phyloP scores from a whole-genome alignment of 2,113 vertebrate genomes.

The Paramormyrops kingsleyae region DNA sequence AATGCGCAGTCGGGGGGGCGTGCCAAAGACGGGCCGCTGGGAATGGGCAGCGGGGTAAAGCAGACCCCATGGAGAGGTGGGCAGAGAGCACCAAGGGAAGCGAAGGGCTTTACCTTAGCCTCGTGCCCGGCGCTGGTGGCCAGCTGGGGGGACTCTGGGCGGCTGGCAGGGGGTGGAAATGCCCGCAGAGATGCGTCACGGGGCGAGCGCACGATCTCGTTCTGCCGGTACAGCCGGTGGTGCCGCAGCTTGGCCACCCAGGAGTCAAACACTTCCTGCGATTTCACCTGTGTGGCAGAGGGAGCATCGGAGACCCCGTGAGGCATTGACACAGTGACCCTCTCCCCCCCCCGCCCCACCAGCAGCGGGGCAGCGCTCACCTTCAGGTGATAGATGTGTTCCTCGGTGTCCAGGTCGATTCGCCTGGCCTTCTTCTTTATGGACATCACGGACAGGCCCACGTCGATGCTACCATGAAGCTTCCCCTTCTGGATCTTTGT shows the following conservation, averaged over 20 bases:
- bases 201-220: slow-evolving; percentile 93
- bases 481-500: slow-evolving; percentile 94
- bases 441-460: slow-evolving; percentile 96
- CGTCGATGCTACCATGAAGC: slow-evolving; percentile 94
- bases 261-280: slow-evolving; percentile 90
- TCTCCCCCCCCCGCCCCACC: no score
- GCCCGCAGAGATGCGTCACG: slow-evolving; percentile 84
- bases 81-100: neutral
- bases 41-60: neutral
- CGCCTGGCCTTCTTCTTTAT: slow-evolving; percentile 94
- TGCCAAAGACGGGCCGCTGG: neutral
- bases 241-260: slow-evolving; percentile 93
- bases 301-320: neutral
- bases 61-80: neutral
- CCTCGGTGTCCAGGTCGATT: slow-evolving; percentile 96
- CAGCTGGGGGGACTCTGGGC: slow-evolving; percentile 78
- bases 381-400: slow-evolving; percentile 98
- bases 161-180: slow-evolving; percentile 71
- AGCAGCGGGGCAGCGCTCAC: slow-evolving; percentile 45
- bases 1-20: neutral
- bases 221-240: slow-evolving; percentile 91
- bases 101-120: slow-evolving; percentile 66
- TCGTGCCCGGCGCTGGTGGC: slow-evolving; percentile 67
- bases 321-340: no score
- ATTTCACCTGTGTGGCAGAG: slow-evolving; percentile 75